Percentiles rank a stretch among this genome's conserved stretches.
Conservation (phyloP, 1,140 invertebrate genomes). For the Zeugodacus cucurbitae region DNA sequence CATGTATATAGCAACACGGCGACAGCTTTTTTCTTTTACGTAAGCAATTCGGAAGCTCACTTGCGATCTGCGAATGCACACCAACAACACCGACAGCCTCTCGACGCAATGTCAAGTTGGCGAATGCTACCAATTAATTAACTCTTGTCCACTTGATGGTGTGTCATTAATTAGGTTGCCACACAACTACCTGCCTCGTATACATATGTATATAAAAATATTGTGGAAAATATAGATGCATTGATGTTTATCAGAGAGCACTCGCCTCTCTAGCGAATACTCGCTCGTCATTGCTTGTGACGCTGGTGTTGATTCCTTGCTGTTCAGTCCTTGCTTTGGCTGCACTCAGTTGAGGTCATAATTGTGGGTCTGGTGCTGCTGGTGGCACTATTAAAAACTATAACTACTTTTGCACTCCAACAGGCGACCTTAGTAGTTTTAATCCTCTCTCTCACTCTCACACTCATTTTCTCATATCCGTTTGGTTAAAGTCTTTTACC, state of each 20-base stretch:
- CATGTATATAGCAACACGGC: neutral
- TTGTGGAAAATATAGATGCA: neutral
- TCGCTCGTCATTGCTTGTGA: neutral
- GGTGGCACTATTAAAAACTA: neutral
- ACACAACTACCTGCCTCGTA: neutral
- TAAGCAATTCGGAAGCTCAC: neutral
- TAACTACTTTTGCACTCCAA: neutral
- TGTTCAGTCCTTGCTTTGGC: neutral
- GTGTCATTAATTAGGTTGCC: neutral
- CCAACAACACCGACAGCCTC: neutral
- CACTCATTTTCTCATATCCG: neutral
- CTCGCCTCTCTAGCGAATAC: neutral
- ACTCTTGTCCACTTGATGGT: neutral
- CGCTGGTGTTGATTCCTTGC: neutral
- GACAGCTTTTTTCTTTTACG: neutral
- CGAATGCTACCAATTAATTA: neutral
- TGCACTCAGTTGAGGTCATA: neutral
- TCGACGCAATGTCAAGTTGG: neutral
- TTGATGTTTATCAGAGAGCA: neutral
- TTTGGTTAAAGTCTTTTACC: neutral
- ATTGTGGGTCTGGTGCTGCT: neutral
- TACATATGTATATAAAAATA: neutral
- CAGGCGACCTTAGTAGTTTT: neutral
- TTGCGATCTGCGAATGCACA: neutral
- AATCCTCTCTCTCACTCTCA: neutral